Base-by-base conservation (phyloP, 2,888 invertebrate genomes). In the Melipona bicolor region DNA sequence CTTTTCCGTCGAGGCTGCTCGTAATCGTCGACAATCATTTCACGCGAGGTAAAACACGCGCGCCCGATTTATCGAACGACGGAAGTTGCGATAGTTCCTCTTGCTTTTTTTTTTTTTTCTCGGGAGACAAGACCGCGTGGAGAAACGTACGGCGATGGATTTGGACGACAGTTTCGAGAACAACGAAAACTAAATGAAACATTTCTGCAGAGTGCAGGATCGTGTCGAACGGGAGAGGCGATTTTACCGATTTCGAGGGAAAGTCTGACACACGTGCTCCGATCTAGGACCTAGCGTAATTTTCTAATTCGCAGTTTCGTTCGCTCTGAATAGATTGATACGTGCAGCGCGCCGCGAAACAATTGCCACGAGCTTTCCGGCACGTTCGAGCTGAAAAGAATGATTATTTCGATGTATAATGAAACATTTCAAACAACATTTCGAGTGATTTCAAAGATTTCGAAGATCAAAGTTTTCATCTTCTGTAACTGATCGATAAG, bases 21-120 rank as follows among this genome's bases (percentile, higher is more conserved):
- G 69, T 73, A 73, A 86, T 77, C 36, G 68, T 68, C 80, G 87
- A 87, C 87, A 84, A 88, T 89, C 87, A 84, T 84, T 79, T 79
- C 64, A 36, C 69, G 68, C 32, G 68, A 74, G 62, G 61, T 56
- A 52, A 43, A 36, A 36, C 24, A 77, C 27, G 64, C 19, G 27
- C 21, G 49, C 74, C 50, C 74, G 50, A 74, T 56, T 74, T 32
- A 17, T 62, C 65, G 54, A 32, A 68, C 69, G 52, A 59, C 52
- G 17, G 56, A 83, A 72, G 79, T 86, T 77, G 61, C 64, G 74
- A 75, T 73, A 88, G 36, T 67, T 67, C 52, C 74, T 62, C 21
- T 9, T 61, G 27, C 19, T 27, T 3, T 54, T 71, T 24, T 36
- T 43, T 9, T 2, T 6, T 24, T 4, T 21, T 49, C 3, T 2